These are phyloP conservation scores for Lapara coniferarum DNA, from an alignment of 2,888 invertebrate genomes.

Conservation along the genomic window DNA sequence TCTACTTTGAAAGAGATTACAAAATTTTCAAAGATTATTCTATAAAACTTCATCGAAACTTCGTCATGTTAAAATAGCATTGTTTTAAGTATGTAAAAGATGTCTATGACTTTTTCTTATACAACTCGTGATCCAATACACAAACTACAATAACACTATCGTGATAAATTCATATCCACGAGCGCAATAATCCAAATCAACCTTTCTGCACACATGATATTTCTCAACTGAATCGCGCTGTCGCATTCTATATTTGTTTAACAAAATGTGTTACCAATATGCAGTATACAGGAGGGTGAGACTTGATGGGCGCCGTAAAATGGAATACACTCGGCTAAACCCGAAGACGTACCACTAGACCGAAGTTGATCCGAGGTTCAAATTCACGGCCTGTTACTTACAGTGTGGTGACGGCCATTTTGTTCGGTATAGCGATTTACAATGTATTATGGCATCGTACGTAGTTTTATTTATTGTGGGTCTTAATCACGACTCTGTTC, in stretches of 20 bases:
- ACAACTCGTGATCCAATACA: too few species aligned
- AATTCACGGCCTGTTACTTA: constrained; percentile 39
- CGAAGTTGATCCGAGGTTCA: constrained; percentile 44
- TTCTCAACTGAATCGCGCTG: constrained; percentile 29
- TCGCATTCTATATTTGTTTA: constrained; percentile 60
- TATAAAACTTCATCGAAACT: background rate
- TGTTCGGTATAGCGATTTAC: constrained; percentile 35
- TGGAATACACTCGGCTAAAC: constrained; percentile 47
- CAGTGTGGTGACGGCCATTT: constrained; percentile 45
- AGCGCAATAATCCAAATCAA: background rate
- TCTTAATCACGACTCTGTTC: too few species aligned
- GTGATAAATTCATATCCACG: background rate
- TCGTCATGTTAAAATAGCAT: too few species aligned
- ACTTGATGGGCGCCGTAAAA: constrained; percentile 53
- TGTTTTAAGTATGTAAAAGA: too few species aligned
- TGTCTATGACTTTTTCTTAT: too few species aligned
- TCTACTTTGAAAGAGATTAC: background rate
- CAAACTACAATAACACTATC: too few species aligned
- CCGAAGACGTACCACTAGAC: constrained; percentile 41
- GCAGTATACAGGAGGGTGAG: constrained; percentile 51
- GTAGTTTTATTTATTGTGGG: too few species aligned
- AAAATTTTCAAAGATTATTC: background rate
- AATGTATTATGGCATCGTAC: background rate
- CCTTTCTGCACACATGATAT: constrained; percentile 11
- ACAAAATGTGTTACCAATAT: constrained; percentile 65